Percentiles rank a stretch among this genome's conserved stretches.
Evolutionary conservation across 1,140 invertebrate species (phyloP).

Genomic region (Drosophila quadrilineata): DNA sequence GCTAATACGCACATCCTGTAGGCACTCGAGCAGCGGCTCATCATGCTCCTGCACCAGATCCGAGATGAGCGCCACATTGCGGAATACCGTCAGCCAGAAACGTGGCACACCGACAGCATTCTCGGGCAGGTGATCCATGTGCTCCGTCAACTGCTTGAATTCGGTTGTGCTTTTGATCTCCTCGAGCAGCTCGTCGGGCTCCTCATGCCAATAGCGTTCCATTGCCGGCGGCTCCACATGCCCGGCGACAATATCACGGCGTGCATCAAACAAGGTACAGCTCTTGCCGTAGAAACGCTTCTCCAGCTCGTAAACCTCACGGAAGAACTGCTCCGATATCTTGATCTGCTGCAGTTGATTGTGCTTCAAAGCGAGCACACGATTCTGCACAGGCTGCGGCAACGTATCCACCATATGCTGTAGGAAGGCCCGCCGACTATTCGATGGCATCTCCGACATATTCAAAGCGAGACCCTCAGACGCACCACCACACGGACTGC

Average conservation of each 20-base stretch:
- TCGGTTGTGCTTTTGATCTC: slow-evolving; percentile 80
- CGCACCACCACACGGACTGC: slow-evolving; percentile 10
- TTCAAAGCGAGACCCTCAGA: slow-evolving; percentile 21
- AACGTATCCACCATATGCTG: slow-evolving; percentile 82
- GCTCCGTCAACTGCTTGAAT: slow-evolving; percentile 30
- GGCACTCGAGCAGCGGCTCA: slow-evolving; percentile 94
- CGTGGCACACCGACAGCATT: slow-evolving; percentile 93
- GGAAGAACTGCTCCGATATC: slow-evolving; percentile 96
- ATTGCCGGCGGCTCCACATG: slow-evolving; percentile 93
- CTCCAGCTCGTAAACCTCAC: slow-evolving; percentile 96
- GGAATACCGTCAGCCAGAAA: slow-evolving; percentile 98
- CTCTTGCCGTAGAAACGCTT: slow-evolving; percentile 93
- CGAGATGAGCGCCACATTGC: slow-evolving; percentile 92
- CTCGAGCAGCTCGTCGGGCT: slow-evolving; percentile 83
- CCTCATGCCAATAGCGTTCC: slow-evolving; percentile 88
- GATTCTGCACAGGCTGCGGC: slow-evolving; percentile 89
- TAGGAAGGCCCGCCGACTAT: slow-evolving; percentile 46
- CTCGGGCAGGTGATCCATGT: slow-evolving; percentile 56
- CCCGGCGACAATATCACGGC: slow-evolving; percentile 89
- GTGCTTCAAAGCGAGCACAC: slow-evolving; percentile 95
- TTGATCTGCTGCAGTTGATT: slow-evolving; percentile 93
- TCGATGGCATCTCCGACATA: slow-evolving; percentile 50
- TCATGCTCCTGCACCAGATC: slow-evolving; percentile 97
- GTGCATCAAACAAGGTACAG: slow-evolving; percentile 90
- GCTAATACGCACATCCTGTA: slow-evolving; percentile 93